Evolutionary conservation across 2,797 vertebrate species (phyloP).

Genomic region (Pseudochaenichthys georgianus): DNA sequence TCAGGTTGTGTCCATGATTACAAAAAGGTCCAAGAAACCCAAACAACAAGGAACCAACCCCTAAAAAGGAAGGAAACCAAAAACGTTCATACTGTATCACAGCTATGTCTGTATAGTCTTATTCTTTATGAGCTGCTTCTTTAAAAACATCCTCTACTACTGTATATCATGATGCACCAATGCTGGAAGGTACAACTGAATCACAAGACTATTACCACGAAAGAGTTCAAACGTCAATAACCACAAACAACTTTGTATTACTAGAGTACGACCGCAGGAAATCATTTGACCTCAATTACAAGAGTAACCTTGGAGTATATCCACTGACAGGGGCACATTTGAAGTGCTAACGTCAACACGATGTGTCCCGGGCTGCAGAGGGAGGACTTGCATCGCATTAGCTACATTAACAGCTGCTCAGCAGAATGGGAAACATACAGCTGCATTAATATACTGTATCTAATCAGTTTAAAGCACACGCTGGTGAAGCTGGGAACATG

Average conservation of each 20-base stretch:
- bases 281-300: conserved; percentile 53
- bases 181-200: conserved; percentile 6
- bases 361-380: background rate
- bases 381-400: background rate
- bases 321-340: background rate
- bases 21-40: too few relatives aligned
- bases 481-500: background rate
- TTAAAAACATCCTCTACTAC: background rate
- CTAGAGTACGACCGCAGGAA: background rate
- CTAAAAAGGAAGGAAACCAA: too few relatives aligned
- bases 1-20: too few relatives aligned
- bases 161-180: conserved; percentile 12
- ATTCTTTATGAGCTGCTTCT: background rate
- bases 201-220: conserved; percentile 51
- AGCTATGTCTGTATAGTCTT: background rate
- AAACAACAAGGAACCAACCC: too few relatives aligned
- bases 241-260: conserved; percentile 47
- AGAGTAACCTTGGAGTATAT: conserved; percentile 35
- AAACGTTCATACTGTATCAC: background rate
- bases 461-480: conserved; percentile 17
- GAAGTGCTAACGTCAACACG: conserved; percentile 10
- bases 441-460: background rate
- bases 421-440: background rate
- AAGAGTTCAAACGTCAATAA: conserved; percentile 28
- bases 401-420: conserved; percentile 14